These are phyloP conservation scores for Monopterus albus DNA, from an alignment of 2,113 vertebrate species.

Conservation along the genomic window DNA sequence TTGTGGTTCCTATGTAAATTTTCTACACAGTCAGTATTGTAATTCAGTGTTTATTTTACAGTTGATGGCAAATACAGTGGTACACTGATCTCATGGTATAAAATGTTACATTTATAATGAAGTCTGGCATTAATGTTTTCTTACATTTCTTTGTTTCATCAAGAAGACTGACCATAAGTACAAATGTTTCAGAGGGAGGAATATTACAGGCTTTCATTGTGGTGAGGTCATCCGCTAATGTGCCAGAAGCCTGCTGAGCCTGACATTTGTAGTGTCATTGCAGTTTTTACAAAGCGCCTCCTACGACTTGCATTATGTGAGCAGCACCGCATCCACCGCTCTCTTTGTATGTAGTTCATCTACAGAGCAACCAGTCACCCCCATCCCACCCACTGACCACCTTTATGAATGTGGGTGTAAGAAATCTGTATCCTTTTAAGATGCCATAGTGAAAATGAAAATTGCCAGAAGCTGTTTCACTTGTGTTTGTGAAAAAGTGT, in stretches of 20 bases:
- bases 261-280: conserved; percentile 55
- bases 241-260: conserved; percentile 37
- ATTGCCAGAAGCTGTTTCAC: conserved; percentile 25
- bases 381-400: conserved; percentile 64
- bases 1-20: background rate
- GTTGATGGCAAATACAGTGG: no score
- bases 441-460: conserved; percentile 17
- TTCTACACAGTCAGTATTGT: background rate
- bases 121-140: background rate
- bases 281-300: conserved; percentile 30
- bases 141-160: background rate
- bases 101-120: background rate
- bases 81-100: background rate
- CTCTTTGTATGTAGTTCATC: conserved; percentile 36
- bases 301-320: conserved; percentile 54
- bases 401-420: conserved; percentile 48
- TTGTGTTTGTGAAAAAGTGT: conserved; percentile 8
- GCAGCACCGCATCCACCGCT: conserved; percentile 35
- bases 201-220: conserved; percentile 15
- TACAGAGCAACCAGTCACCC: conserved; percentile 34
- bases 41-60: conserved; percentile 7
- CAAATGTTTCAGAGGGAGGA: background rate
- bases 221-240: conserved; percentile 24
- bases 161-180: background rate
- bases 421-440: conserved; percentile 25